These are phyloP conservation scores for Pseudeuparius sepicola DNA, from an alignment of 2,888 invertebrate species.

Conservation along the genomic window DNA sequence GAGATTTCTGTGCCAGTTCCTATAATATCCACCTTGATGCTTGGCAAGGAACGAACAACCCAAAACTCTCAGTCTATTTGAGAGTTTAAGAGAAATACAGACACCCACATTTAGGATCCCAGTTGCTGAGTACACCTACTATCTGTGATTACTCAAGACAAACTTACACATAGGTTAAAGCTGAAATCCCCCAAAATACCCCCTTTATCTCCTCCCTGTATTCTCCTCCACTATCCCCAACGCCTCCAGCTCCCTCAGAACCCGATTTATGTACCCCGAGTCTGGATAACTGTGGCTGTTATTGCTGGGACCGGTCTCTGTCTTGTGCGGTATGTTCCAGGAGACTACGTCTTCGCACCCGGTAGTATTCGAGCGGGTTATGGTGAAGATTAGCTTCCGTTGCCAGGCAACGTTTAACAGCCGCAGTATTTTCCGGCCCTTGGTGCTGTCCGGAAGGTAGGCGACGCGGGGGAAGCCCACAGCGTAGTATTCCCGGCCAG, in stretches of 20 bases:
- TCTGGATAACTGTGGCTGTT: slow-evolving; percentile 63
- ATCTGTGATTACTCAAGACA: too few species aligned
- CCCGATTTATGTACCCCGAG: slow-evolving; percentile 60
- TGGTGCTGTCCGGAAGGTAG: slow-evolving; percentile 74
- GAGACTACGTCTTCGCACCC: slow-evolving; percentile 85
- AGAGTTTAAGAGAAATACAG: too few species aligned
- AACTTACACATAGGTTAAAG: too few species aligned
- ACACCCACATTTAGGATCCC: too few species aligned
- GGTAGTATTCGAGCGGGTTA: slow-evolving; percentile 73
- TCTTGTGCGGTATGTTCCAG: slow-evolving; percentile 89
- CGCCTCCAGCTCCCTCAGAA: slow-evolving; percentile 48
- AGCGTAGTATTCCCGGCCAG: slow-evolving; percentile 78
- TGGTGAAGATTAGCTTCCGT: slow-evolving; percentile 71
- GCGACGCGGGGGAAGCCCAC: slow-evolving; percentile 77
- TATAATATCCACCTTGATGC: too few species aligned
- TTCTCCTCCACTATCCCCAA: slow-evolving; percentile 46
- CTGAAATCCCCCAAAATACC: not conserved
- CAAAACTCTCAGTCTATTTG: too few species aligned
- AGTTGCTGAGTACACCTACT: too few species aligned
- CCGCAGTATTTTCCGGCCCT: slow-evolving; percentile 66
- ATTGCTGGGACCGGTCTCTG: slow-evolving; percentile 52
- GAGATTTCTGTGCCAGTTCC: too few species aligned
- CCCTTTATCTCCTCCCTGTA: slow-evolving; percentile 8
- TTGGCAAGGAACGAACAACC: too few species aligned
- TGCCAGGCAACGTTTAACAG: slow-evolving; percentile 76